Percentiles rank a stretch among this genome's conserved stretches.
Evolutionary conservation across 2,888 invertebrate genomes (phyloP).

Genomic region (Dendrolimus houi): DNA sequence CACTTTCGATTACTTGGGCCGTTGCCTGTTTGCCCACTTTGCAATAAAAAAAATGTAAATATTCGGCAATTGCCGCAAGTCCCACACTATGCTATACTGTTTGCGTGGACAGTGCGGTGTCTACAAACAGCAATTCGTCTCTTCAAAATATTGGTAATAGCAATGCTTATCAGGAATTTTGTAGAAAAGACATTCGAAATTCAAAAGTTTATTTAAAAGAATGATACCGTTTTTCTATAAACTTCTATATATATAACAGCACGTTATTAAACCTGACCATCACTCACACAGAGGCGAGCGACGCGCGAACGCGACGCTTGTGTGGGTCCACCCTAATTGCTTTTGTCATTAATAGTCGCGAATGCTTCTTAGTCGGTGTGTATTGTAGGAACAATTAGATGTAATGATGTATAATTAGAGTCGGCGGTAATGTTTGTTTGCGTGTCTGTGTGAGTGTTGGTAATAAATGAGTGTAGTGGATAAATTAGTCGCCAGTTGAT

Average conservation of each 20-base stretch:
- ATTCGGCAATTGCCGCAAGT: too few relatives aligned
- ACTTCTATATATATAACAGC: background rate
- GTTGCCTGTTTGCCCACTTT: too few relatives aligned
- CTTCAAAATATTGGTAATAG: too few relatives aligned
- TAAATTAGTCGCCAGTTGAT: conserved; percentile 10
- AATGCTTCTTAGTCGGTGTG: conserved; percentile 65
- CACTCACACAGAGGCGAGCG: conserved; percentile 13
- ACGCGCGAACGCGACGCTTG: conserved; percentile 23
- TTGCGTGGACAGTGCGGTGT: too few relatives aligned
- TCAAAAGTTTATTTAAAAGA: too few relatives aligned
- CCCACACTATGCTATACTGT: too few relatives aligned
- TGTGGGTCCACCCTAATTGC: conserved; percentile 70
- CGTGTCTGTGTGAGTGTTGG: conserved; percentile 21
- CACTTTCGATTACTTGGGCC: too few relatives aligned
- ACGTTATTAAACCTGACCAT: conserved; percentile 2
- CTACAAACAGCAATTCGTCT: too few relatives aligned
- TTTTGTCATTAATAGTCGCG: conserved; percentile 75
- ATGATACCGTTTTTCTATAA: background rate
- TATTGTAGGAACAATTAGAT: background rate
- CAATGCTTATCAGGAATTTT: too few relatives aligned
- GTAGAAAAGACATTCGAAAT: too few relatives aligned
- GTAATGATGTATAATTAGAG: conserved; percentile 69
- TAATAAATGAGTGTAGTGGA: conserved; percentile 5
- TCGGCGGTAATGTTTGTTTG: conserved; percentile 32
- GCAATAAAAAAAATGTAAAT: too few relatives aligned